These are phyloP conservation scores for Calcarius lapponicus DNA, from an alignment of 2,797 vertebrate species.

Conservation along the genomic window DNA sequence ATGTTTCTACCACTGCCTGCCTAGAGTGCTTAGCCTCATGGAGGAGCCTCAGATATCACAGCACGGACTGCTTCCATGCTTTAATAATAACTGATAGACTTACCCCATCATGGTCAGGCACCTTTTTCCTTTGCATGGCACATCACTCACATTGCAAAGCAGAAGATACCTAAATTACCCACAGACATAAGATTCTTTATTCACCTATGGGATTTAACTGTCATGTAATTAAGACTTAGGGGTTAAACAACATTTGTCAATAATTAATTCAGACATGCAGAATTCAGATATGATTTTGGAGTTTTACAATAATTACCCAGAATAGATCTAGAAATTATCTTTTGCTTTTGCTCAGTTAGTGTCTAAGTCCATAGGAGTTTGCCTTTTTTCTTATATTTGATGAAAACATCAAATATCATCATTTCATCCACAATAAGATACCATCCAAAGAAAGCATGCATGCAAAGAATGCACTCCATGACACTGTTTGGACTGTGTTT, in stretches of 20 bases:
- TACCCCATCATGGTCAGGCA: neutral
- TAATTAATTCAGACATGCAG: neutral
- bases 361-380: neutral
- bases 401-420: neutral
- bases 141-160: neutral
- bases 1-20: neutral
- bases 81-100: neutral
- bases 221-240: neutral
- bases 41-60: neutral
- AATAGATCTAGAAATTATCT: neutral
- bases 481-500: neutral
- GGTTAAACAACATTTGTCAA: neutral
- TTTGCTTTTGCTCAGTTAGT: neutral
- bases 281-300: neutral
- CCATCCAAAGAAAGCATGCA: neutral
- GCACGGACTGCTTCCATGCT: neutral
- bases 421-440: neutral
- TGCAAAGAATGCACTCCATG: neutral
- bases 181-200: neutral
- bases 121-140: fast-evolving
- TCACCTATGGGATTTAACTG: neutral
- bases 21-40: neutral
- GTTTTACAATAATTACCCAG: neutral
- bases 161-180: neutral
- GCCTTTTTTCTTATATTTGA: neutral